Conservation (phyloP, 2,888 invertebrate species). For the Allygus modestus region DNA sequence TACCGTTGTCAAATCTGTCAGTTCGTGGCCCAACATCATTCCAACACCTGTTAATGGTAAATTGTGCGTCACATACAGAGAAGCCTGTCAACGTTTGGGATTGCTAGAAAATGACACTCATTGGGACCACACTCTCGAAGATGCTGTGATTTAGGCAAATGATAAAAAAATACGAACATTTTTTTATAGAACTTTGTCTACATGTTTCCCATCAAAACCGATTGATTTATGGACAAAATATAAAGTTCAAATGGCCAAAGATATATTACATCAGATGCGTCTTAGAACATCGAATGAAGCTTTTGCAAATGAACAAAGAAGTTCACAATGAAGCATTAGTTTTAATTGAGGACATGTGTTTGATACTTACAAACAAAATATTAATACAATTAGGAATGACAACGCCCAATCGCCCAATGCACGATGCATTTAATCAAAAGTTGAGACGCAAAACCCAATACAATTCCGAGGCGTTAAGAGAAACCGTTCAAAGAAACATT, state of each 20-base stretch:
- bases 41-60: constrained; percentile 72
- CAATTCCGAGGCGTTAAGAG: constrained; percentile 65
- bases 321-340: constrained; percentile 71
- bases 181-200: constrained; percentile 62
- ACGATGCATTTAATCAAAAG: constrained; percentile 68
- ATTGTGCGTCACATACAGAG: constrained; percentile 72
- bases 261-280: constrained; percentile 66
- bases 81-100: constrained; percentile 73
- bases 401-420: constrained; percentile 71
- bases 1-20: too few relatives aligned
- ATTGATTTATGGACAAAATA: constrained; percentile 67
- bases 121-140: constrained; percentile 69
- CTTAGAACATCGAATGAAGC: constrained; percentile 56
- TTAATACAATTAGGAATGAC: constrained; percentile 70
- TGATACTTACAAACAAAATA: constrained; percentile 68
- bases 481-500: constrained; percentile 66
- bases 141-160: constrained; percentile 66
- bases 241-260: constrained; percentile 62
- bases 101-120: constrained; percentile 72
- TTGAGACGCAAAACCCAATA: constrained; percentile 68
- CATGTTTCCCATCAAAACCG: constrained; percentile 69
- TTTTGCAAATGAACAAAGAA: constrained; percentile 66
- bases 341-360: constrained; percentile 70
- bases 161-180: constrained; percentile 56
- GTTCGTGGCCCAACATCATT: constrained; percentile 72